Percentiles rank a stretch among this genome's conserved stretches.
phyloP scores from a whole-genome alignment of 2,888 invertebrate genomes.

The Kuschelorhynchus macadamiae region DNA sequence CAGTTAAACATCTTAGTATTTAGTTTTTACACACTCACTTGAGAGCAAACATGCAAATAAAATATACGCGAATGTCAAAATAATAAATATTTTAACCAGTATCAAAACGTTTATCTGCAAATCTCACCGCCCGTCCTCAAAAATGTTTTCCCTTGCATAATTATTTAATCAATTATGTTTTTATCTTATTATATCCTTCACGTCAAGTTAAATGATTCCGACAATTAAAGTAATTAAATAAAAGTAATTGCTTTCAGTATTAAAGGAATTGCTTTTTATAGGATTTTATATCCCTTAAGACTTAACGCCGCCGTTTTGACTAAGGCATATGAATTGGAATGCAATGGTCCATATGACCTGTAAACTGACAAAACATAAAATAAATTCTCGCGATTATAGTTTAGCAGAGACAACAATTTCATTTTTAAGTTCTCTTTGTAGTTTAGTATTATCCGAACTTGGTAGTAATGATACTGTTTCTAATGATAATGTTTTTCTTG shows the following conservation, averaged over 20 bases:
- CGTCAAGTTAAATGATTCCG: slow-evolving; percentile 45
- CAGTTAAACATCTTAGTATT: too few species aligned
- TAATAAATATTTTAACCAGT: too few species aligned
- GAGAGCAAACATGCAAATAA: too few species aligned
- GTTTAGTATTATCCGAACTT: too few species aligned
- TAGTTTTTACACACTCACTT: too few species aligned
- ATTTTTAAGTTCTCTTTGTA: too few species aligned
- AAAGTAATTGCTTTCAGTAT: slow-evolving; percentile 45
- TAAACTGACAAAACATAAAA: not conserved
- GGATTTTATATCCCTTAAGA: slow-evolving; percentile 35
- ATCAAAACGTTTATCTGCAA: too few species aligned
- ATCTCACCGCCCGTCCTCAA: not conserved
- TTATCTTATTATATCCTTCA: slow-evolving; percentile 46
- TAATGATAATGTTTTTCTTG: not conserved
- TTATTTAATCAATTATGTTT: slow-evolving; percentile 30
- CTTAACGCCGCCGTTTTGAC: slow-evolving; percentile 32
- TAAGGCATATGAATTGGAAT: slow-evolving; percentile 16
- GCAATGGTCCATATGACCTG: slow-evolving; percentile 1
- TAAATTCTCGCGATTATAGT: too few species aligned
- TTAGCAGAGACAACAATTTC: too few species aligned
- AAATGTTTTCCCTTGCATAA: slow-evolving; percentile 14
- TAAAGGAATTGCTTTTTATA: slow-evolving; percentile 41
- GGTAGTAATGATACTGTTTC: too few species aligned
- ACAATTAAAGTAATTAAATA: slow-evolving; percentile 48
- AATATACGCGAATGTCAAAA: too few species aligned